phyloP scores from a whole-genome alignment of 2,797 vertebrate genomes.

The Enteromius viviparus region DNA sequence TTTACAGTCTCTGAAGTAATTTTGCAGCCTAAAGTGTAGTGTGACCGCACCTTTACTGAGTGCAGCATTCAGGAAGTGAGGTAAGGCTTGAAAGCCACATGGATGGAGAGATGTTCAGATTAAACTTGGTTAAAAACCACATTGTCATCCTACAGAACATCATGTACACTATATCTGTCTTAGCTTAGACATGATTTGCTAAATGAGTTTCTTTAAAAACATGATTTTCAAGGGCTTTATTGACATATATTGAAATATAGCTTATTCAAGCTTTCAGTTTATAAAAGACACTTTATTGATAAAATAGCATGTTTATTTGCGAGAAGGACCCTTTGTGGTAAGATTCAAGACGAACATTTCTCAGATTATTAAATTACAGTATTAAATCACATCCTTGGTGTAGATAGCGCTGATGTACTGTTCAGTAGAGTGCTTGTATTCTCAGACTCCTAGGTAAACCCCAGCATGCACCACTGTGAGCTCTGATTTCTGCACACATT shows the following conservation, averaged over 20 bases:
- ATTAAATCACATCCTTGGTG: neutral
- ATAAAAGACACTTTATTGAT: conserved; percentile 9
- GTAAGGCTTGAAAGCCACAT: conserved; percentile 37
- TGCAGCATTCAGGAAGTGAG: conserved; percentile 19
- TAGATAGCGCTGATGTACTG: conserved; percentile 55
- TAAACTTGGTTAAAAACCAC: conserved; percentile 37
- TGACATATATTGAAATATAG: neutral
- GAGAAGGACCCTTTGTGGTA: neutral
- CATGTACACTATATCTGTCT: neutral
- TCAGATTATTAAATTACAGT: neutral
- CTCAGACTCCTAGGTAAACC: conserved; percentile 46
- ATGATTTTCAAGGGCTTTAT: neutral
- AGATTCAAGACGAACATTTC: neutral
- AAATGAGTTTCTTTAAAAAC: neutral
- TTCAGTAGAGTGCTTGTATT: conserved; percentile 28
- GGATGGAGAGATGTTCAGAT: conserved; percentile 49
- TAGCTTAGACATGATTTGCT: neutral
- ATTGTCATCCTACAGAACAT: conserved; percentile 6
- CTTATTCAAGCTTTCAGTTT: conserved; percentile 3
- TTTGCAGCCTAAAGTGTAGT: neutral
- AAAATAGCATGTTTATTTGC: neutral
- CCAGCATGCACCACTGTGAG: conserved; percentile 59
- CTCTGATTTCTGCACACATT: conserved; percentile 73
- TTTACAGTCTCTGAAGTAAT: conserved; percentile 1
- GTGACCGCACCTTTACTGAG: conserved; percentile 14